These are phyloP conservation scores for Globia sparganii DNA, from an alignment of 2,888 invertebrate genomes.

Conservation along the genomic window DNA sequence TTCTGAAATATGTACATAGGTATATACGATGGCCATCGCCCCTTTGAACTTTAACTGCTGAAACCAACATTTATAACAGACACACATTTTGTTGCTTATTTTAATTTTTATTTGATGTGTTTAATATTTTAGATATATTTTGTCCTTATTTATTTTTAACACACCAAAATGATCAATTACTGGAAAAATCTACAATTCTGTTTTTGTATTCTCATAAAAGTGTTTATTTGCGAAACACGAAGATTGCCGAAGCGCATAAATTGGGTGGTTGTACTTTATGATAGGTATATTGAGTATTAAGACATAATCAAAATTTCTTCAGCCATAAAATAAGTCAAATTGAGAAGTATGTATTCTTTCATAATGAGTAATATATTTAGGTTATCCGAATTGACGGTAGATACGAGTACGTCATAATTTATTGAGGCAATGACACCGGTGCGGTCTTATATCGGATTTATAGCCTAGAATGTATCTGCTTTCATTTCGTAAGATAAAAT, in stretches of 20 bases:
- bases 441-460: not conserved
- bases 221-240: not conserved
- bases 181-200: not conserved
- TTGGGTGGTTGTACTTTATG: not conserved
- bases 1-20: not conserved
- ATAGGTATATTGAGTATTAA: not conserved
- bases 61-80: not conserved
- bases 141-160: not conserved
- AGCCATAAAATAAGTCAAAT: constrained; percentile 7
- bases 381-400: not conserved
- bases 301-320: not conserved
- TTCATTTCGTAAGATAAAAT: not conserved
- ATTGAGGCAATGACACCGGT: constrained; percentile 6
- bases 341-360: constrained; percentile 4
- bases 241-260: not conserved
- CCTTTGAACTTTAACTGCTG: not conserved
- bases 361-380: not conserved
- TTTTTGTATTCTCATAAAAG: not conserved
- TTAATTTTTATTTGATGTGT: no score
- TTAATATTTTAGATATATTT: not conserved
- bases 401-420: constrained; percentile 8
- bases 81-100: not conserved
- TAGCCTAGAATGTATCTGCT: not conserved
- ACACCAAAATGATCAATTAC: not conserved
- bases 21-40: no score